phyloP scores from a whole-genome alignment of 2,113 vertebrate species.

The Cinclus mexicanus region DNA sequence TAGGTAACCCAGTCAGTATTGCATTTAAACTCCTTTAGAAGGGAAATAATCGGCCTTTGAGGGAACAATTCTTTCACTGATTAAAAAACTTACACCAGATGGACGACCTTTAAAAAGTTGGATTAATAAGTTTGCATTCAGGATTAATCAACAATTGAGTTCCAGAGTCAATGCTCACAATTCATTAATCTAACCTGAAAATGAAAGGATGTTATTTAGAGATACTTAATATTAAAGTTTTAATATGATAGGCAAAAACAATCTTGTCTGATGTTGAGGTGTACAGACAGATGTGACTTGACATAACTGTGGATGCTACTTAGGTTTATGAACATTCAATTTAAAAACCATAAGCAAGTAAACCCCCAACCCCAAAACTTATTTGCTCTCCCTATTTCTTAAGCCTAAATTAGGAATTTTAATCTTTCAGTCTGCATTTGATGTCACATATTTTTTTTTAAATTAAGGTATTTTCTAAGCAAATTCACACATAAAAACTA shows the following conservation, averaged over 20 bases:
- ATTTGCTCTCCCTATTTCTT: background rate
- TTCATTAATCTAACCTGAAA: background rate
- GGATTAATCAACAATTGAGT: background rate
- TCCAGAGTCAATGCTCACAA: background rate
- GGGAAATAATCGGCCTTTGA: background rate
- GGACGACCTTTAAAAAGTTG: background rate
- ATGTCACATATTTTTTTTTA: background rate
- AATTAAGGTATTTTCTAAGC: background rate
- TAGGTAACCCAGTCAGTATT: background rate
- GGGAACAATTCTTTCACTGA: background rate
- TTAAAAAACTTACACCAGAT: background rate
- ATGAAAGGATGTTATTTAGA: background rate
- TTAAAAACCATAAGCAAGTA: background rate
- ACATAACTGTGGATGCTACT: background rate
- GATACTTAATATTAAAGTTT: background rate
- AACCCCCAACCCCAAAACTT: rapidly evolving
- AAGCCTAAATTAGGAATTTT: background rate
- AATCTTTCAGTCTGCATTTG: background rate
- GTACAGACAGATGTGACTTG: background rate
- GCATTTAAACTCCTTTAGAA: background rate
- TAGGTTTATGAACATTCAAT: background rate
- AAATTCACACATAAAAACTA: background rate
- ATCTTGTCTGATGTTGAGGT: background rate
- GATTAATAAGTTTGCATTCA: background rate
- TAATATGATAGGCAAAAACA: background rate